Evolutionary conservation across 2,797 vertebrate species (phyloP).

Genomic region (Tiaroga cobitis): DNA sequence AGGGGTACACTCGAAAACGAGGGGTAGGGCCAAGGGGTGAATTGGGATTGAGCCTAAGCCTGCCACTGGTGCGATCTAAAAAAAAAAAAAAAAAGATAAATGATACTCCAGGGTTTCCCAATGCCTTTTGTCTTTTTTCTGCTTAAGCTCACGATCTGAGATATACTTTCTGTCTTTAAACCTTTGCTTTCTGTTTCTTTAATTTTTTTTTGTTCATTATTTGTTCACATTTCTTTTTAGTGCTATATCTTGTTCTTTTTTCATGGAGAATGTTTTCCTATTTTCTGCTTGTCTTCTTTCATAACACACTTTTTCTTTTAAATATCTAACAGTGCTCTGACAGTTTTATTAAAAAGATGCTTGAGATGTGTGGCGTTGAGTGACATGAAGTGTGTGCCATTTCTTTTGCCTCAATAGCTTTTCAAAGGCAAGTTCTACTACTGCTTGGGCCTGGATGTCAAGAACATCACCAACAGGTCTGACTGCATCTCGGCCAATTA

Average conservation of each 20-base stretch:
- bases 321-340: constrained; percentile 28
- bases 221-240: constrained; percentile 31
- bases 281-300: constrained; percentile 22
- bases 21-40: too few species aligned
- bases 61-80: neutral
- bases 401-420: constrained; percentile 78
- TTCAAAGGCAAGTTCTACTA: constrained; percentile 99
- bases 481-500: constrained; percentile 93
- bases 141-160: neutral
- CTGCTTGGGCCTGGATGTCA: constrained; percentile 90
- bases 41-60: neutral
- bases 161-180: neutral
- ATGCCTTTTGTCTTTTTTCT: neutral
- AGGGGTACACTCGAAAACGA: too few species aligned
- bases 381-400: constrained; percentile 41
- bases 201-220: neutral
- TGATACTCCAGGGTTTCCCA: neutral
- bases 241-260: neutral
- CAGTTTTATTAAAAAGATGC: constrained; percentile 37
- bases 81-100: too few species aligned
- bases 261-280: constrained; percentile 55
- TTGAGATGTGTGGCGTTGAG: constrained; percentile 22
- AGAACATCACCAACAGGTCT: constrained; percentile 95
- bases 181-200: neutral
- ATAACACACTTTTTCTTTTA: constrained; percentile 16